Evolutionary conservation across 1,140 invertebrate genomes (phyloP), one percentile per base, ranked within the genome.

Genomic region (Kradibia gibbosae): DNA sequence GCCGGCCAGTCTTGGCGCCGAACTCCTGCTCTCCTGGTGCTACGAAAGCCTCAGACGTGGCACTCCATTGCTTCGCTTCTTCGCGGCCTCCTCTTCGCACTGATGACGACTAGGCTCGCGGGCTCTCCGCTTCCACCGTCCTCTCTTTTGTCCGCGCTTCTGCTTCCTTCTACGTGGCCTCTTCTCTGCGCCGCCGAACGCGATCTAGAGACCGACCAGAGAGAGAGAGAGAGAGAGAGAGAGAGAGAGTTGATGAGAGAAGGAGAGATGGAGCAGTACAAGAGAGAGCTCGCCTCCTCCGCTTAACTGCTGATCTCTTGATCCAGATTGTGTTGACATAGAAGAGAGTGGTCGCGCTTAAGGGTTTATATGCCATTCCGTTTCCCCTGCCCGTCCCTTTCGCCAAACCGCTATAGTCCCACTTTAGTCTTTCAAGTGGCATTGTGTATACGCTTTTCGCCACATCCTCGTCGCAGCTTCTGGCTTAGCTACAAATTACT

Each of bases 31-130:
- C 88, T 86, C 90, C 90, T 90, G 89, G 87, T 91, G 85, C 76
- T 86, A 76, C 86, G 86, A 89, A 90, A 86, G 87, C 88, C 87
- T 87, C 86, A 86, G 88, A 88, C 87, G 88, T 89, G 88, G 88
- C 88, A 90, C 89, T 91, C 89, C 89, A 89, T 90, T 91, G 88
- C 90, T 90, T 89, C 85, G 84, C 83, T 86, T 85, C 84, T 74
- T 85, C 86, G 73, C 74, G 75, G 57, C 81, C 83, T 89, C 88
- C 85, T 89, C 86, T 85, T 90, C 84, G 86, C 84, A 82, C 88
- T 77, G 65, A 80, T 70, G 80, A 15, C 39, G 60, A 71, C 70
- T 25, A 57, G 70, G 39, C 53, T 50, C 15, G 57, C 39, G 36
- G 39, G 73, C 73, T 22, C 36, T 22, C 28, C 42, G 17, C 48